phyloP scores from a whole-genome alignment of 2,888 invertebrate species.

The Dolichomitus sp. region DNA sequence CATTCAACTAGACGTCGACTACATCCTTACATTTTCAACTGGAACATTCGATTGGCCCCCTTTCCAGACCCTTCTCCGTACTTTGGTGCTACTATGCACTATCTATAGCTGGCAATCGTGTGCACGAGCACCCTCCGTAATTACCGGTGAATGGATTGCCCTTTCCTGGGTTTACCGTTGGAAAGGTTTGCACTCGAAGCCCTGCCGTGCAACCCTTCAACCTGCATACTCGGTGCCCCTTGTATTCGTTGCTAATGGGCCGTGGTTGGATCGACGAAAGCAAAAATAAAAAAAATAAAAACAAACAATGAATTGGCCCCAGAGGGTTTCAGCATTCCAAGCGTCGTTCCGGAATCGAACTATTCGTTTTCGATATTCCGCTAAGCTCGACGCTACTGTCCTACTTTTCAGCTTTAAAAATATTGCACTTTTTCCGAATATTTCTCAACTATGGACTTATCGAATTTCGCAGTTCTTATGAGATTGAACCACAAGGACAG shows the following conservation, averaged over 20 bases:
- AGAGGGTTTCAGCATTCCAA: not conserved
- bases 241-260: conserved; percentile 49
- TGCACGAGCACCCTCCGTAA: conserved; percentile 48
- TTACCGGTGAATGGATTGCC: conserved; percentile 57
- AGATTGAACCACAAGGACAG: too few species aligned
- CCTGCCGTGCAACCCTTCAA: conserved; percentile 38
- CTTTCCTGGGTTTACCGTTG: conserved; percentile 43
- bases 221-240: conserved; percentile 15
- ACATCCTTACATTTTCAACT: conserved; percentile 41
- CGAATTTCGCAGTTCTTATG: not conserved
- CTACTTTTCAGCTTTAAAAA: not conserved
- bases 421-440: not conserved
- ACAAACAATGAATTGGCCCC: not conserved
- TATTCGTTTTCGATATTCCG: not conserved
- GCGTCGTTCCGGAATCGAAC: not conserved
- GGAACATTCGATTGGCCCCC: conserved; percentile 31
- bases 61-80: not conserved
- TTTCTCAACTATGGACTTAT: not conserved
- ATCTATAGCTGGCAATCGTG: conserved; percentile 29
- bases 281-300: conserved; percentile 15
- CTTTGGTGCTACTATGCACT: not conserved
- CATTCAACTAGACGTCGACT: conserved; percentile 29
- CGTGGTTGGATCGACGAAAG: conserved; percentile 36
- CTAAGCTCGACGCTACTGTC: not conserved
- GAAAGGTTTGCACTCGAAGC: conserved; percentile 29